Conservation (phyloP, 1,140 invertebrate species). For the Carposina sasakii region DNA sequence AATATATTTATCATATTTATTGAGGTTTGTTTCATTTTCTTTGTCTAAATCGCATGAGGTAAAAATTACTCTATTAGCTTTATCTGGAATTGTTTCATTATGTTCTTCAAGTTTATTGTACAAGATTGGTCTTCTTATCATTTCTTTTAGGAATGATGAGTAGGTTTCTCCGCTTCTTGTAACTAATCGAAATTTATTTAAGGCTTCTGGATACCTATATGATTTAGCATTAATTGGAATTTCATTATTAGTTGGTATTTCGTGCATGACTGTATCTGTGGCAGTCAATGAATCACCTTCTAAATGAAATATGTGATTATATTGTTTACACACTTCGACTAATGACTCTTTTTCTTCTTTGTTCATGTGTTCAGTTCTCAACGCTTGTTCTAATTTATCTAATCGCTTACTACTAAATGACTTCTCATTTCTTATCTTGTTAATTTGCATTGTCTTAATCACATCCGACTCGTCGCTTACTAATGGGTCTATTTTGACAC, state of each 20-base stretch:
- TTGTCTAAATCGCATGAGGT: background rate
- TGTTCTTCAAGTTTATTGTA: background rate
- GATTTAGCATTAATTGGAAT: background rate
- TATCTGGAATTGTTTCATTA: background rate
- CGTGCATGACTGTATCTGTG: background rate
- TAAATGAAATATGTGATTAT: background rate
- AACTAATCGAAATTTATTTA: background rate
- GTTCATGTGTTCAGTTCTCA: background rate
- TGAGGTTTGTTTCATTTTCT: background rate
- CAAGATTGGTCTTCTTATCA: background rate
- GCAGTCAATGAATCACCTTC: background rate
- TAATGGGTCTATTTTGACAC: background rate
- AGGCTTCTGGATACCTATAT: background rate
- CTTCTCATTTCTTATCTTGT: background rate
- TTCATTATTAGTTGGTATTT: background rate
- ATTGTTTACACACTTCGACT: background rate
- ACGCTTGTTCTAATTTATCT: background rate
- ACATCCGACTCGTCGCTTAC: background rate
- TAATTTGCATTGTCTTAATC: background rate
- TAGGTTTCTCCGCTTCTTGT: constrained; percentile 1
- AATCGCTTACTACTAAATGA: background rate
- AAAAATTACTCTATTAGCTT: background rate
- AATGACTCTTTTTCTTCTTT: background rate
- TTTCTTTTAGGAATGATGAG: background rate
- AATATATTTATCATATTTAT: background rate